Percentiles rank a stretch among this genome's conserved stretches.
Conservation (phyloP, 2,888 invertebrate species). For the Clepsis dumicolana region DNA sequence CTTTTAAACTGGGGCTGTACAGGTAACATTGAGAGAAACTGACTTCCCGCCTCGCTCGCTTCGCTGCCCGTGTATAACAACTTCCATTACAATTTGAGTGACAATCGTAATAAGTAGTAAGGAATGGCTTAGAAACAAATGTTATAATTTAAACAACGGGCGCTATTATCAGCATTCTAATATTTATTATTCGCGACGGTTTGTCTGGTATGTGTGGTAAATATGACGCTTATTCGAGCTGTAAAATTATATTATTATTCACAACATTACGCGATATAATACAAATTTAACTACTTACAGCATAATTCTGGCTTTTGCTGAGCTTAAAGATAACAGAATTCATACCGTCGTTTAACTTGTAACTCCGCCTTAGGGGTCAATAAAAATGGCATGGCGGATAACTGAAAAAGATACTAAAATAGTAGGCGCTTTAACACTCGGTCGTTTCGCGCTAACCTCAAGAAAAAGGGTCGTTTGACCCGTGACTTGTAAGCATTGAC, state of each 20-base stretch:
- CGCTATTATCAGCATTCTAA: neutral
- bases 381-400: neutral
- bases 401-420: neutral
- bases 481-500: slow-evolving; percentile 1
- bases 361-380: neutral
- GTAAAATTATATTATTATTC: neutral
- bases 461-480: slow-evolving; percentile 6
- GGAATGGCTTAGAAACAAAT: no score
- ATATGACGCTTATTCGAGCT: no score
- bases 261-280: neutral
- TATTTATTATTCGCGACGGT: neutral
- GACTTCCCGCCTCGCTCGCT: no score
- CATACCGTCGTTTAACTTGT: neutral
- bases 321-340: neutral
- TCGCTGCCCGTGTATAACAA: no score
- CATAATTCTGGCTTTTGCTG: neutral
- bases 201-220: neutral
- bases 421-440: neutral
- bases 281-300: neutral
- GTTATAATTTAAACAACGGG: no score
- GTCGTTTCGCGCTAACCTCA: neutral
- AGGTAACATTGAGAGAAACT: no score
- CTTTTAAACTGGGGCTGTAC: no score
- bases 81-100: no score
- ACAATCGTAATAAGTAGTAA: no score